phyloP scores from a whole-genome alignment of 2,797 vertebrate species.

The Oreochromis mossambicus region DNA sequence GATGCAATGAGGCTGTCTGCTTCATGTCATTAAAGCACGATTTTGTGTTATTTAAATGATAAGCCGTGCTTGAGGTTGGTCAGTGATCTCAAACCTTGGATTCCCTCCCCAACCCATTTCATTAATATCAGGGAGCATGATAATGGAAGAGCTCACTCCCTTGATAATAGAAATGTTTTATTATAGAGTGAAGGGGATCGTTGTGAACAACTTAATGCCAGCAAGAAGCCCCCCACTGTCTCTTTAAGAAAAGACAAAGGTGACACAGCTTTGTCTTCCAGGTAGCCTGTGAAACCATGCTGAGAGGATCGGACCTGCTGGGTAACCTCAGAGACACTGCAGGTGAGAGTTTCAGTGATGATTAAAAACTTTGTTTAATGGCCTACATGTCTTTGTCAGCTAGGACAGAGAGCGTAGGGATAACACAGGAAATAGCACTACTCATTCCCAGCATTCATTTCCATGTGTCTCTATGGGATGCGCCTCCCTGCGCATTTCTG shows the following conservation, averaged over 20 bases:
- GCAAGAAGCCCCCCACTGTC: neutral
- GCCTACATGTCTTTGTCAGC: neutral
- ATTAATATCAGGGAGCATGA: neutral
- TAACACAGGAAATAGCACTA: neutral
- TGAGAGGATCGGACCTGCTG: slow-evolving; percentile 70
- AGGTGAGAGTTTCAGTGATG: slow-evolving; percentile 67
- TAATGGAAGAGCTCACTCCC: neutral
- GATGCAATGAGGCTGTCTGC: neutral
- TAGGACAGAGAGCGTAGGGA: neutral
- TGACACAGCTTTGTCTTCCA: slow-evolving; percentile 37
- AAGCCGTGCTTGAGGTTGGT: neutral
- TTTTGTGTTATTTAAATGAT: neutral
- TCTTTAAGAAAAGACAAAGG: neutral
- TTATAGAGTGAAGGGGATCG: neutral
- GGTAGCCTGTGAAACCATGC: slow-evolving; percentile 85
- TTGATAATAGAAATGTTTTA: neutral
- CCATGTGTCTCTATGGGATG: neutral
- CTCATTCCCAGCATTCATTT: neutral
- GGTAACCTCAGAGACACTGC: slow-evolving; percentile 80
- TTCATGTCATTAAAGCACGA: fast-evolving
- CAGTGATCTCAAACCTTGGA: neutral
- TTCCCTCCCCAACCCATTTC: neutral
- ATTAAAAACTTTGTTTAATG: neutral
- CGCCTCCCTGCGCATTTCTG: fast-evolving
- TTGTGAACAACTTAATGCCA: neutral